phyloP scores from a whole-genome alignment of 2,888 invertebrate species.

The Neoscelio sp. region DNA sequence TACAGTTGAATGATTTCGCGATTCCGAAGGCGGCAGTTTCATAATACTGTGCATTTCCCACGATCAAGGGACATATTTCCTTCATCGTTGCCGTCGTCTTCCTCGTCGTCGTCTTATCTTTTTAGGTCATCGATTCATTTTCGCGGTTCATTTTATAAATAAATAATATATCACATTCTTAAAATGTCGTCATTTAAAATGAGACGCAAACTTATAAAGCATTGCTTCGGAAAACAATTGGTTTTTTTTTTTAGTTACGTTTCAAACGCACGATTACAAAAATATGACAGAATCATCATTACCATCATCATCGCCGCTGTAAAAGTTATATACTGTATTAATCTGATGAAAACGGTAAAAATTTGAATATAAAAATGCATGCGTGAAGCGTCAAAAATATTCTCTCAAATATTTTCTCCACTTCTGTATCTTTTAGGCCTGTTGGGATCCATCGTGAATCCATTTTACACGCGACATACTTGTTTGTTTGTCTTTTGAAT shows the following conservation, averaged over 20 bases:
- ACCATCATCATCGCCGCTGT: too few species aligned
- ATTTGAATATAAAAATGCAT: conserved; percentile 50
- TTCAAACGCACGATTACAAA: conserved; percentile 44
- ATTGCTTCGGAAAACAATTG: conserved; percentile 31
- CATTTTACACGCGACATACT: too few species aligned
- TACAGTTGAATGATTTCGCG: conserved; percentile 38
- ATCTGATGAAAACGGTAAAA: conserved; percentile 58
- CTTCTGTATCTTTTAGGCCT: conserved; percentile 39
- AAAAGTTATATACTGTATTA: conserved; percentile 30
- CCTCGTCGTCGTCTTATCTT: conserved; percentile 8
- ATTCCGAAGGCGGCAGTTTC: conserved; percentile 56
- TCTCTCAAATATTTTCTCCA: conserved; percentile 42
- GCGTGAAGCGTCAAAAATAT: conserved; percentile 59
- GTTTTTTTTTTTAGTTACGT: conserved; percentile 1
- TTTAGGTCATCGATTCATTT: not conserved
- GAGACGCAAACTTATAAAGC: conserved; percentile 23
- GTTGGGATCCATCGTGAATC: not conserved
- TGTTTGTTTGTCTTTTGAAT: not conserved
- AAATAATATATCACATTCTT: conserved; percentile 64
- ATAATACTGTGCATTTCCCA: conserved; percentile 65
- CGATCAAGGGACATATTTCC: conserved; percentile 29
- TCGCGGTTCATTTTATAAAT: conserved; percentile 27
- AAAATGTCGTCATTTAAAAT: conserved; percentile 46
- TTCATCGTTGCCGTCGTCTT: conserved; percentile 26
- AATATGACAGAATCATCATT: conserved; percentile 54